Percentiles rank a stretch among this genome's conserved stretches.
Conservation (phyloP, 2,888 invertebrate genomes). For the Polymixis flavicincta region DNA sequence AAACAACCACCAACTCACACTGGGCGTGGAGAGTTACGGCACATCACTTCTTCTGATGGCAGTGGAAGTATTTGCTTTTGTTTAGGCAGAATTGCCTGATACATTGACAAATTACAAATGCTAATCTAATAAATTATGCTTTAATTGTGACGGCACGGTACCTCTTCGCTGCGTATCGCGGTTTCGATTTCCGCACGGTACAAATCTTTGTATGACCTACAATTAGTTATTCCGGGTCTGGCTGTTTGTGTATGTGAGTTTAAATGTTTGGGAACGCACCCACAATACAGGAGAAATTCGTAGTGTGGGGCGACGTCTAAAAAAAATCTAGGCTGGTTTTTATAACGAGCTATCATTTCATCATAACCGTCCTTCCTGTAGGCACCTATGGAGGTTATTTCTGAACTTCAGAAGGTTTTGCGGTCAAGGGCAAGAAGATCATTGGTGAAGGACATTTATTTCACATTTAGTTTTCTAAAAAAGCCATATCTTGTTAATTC, state of each 20-base stretch:
- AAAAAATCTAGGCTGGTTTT: neutral
- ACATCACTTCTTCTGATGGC: neutral
- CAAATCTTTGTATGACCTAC: too few relatives aligned
- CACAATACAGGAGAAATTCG: too few relatives aligned
- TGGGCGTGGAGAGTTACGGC: neutral
- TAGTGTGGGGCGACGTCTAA: too few relatives aligned
- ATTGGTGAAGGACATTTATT: slow-evolving; percentile 2
- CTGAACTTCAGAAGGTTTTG: neutral
- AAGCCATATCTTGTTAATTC: neutral
- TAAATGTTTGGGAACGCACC: too few relatives aligned
- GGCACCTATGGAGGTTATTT: neutral
- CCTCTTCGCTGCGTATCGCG: too few relatives aligned
- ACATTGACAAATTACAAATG: neutral
- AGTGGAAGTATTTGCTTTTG: neutral
- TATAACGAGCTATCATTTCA: neutral
- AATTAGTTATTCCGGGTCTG: too few relatives aligned
- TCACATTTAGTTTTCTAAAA: neutral
- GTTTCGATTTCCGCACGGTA: too few relatives aligned
- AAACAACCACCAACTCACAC: neutral
- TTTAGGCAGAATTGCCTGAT: neutral
- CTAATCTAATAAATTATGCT: neutral
- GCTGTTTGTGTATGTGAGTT: too few relatives aligned
- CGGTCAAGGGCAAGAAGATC: neutral
- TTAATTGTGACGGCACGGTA: too few relatives aligned
- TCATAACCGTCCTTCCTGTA: neutral